phyloP scores from a whole-genome alignment of 2,888 invertebrate genomes.

The Ichneumon xanthorius region DNA sequence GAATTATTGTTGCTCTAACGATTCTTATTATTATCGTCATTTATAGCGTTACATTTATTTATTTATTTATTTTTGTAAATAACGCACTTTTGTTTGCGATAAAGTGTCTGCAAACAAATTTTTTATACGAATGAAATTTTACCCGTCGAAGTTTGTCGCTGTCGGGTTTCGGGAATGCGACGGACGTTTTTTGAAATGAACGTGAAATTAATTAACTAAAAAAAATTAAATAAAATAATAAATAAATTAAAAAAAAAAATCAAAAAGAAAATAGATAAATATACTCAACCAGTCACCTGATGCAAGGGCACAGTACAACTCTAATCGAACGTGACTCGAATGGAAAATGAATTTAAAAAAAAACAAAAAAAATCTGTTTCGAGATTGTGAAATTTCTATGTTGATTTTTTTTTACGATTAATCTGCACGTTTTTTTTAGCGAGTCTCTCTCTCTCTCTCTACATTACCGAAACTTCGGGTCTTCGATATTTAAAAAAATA shows the following conservation, averaged over 20 bases:
- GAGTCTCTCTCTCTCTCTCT: not conserved
- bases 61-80: no score
- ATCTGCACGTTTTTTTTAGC: constrained; percentile 19
- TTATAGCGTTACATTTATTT: not conserved
- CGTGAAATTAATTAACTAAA: not conserved
- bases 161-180: not conserved
- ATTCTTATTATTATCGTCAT: constrained; percentile 19
- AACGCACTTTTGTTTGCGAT: not conserved
- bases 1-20: not conserved
- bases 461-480: not conserved
- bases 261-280: not conserved
- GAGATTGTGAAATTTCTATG: constrained; percentile 3
- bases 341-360: not conserved
- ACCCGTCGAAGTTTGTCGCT: not conserved
- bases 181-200: not conserved
- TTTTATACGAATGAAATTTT: constrained; percentile 10
- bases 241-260: not conserved
- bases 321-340: constrained; percentile 35
- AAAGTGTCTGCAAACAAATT: not conserved
- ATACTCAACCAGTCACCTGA: constrained; percentile 72
- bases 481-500: not conserved
- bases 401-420: constrained; percentile 1
- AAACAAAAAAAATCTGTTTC: not conserved
- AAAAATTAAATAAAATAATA: not conserved
- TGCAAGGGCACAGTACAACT: constrained; percentile 72